Percentiles rank a stretch among this genome's conserved stretches.
phyloP scores from a whole-genome alignment of 2,113 vertebrate genomes.

The Embiotoca jacksoni region DNA sequence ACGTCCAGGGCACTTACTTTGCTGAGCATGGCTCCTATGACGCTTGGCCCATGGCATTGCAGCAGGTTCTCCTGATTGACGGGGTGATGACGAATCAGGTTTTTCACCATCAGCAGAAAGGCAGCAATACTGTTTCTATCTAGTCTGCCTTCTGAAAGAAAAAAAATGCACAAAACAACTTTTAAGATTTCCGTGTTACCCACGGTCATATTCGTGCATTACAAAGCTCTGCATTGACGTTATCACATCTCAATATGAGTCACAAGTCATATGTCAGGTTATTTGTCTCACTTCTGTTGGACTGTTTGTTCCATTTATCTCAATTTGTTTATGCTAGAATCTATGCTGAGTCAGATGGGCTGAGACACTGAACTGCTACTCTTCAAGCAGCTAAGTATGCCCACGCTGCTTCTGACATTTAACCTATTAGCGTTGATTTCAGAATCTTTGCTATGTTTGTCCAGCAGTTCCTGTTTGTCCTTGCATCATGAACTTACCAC shows the following conservation, averaged over 20 bases:
- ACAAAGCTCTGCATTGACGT: constrained; percentile 38
- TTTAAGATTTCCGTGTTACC: constrained; percentile 45
- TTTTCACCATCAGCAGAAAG: constrained; percentile 95
- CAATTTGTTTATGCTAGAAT: neutral
- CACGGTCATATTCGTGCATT: constrained; percentile 29
- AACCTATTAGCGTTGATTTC: constrained; percentile 12
- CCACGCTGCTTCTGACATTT: constrained; percentile 15
- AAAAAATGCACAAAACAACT: constrained; percentile 33
- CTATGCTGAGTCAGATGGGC: neutral
- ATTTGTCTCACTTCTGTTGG: constrained; percentile 7
- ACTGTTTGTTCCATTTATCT: constrained; percentile 8
- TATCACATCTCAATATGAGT: constrained; percentile 51
- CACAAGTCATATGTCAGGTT: constrained; percentile 16
- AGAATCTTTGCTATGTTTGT: neutral
- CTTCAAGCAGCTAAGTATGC: neutral
- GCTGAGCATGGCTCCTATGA: constrained; percentile 92
- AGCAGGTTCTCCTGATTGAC: constrained; percentile 96
- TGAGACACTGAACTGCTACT: neutral
- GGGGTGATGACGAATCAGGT: constrained; percentile 88
- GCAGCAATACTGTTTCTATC: constrained; percentile 93
- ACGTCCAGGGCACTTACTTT: constrained; percentile 84
- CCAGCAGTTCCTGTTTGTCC: constrained; percentile 29
- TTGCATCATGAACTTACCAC: constrained; percentile 15
- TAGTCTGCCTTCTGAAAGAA: constrained; percentile 87
- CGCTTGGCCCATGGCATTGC: constrained; percentile 91